These are phyloP conservation scores for Cheilosia urbana DNA, from an alignment of 2,888 invertebrate genomes.

Conservation along the genomic window DNA sequence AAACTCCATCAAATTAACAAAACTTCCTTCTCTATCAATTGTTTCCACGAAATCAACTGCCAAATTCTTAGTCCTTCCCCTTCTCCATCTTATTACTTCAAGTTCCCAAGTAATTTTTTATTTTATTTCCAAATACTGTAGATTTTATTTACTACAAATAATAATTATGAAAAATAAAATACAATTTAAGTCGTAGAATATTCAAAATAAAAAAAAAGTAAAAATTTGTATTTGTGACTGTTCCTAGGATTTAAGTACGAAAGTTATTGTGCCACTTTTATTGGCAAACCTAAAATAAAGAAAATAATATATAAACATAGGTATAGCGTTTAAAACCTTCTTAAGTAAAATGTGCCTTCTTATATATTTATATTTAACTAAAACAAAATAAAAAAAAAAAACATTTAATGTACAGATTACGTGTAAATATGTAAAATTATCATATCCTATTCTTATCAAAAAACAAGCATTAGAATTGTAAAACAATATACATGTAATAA, in stretches of 20 bases:
- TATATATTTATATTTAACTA: constrained; percentile 11
- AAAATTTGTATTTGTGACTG: constrained; percentile 4
- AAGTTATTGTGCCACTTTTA: neutral
- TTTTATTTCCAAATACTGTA: neutral
- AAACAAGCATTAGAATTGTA: neutral
- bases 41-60: neutral
- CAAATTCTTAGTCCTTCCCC: neutral
- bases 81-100: neutral
- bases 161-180: neutral
- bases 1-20: neutral
- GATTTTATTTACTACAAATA: neutral
- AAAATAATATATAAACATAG: constrained; percentile 7
- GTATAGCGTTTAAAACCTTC: constrained; percentile 3
- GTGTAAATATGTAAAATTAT: constrained; percentile 42
- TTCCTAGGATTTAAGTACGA: neutral
- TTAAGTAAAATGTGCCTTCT: constrained; percentile 42
- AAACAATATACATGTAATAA: neutral
- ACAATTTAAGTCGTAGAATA: constrained; percentile 1
- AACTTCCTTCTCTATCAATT: neutral
- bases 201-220: neutral
- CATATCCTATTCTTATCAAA: constrained; percentile 25
- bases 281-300: constrained; percentile 1
- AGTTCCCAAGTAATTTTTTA: neutral
- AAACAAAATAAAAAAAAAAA: neutral
- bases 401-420: constrained; percentile 21